Evolutionary conservation across 2,797 vertebrate genomes (phyloP).

Genomic region (Sebastes variabilis): DNA sequence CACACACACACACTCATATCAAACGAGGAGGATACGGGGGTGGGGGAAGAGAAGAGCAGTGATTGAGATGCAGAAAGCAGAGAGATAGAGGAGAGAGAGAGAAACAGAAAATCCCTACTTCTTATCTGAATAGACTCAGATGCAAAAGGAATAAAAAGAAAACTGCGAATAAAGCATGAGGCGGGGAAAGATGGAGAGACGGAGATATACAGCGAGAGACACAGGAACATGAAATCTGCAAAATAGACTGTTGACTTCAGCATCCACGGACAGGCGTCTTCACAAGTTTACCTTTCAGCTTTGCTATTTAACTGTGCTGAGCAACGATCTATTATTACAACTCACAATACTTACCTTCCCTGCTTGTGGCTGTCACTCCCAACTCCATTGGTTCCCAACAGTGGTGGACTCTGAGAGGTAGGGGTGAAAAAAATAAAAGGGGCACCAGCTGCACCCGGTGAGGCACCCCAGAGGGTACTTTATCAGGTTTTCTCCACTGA

Average conservation of each 20-base stretch:
- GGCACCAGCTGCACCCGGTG: too few species aligned
- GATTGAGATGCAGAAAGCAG: conserved; percentile 54
- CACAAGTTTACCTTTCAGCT: not conserved
- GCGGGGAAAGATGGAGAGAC: not conserved
- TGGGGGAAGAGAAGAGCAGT: not conserved
- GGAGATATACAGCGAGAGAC: conserved; percentile 11
- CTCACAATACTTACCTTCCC: not conserved
- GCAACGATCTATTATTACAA: not conserved
- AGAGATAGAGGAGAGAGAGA: not conserved
- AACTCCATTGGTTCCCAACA: not conserved
- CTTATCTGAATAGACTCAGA: conserved; percentile 36
- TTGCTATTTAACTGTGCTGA: not conserved
- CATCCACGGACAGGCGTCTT: not conserved
- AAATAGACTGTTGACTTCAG: conserved; percentile 8
- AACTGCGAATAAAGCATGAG: conserved; percentile 8
- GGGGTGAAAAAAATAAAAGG: too few species aligned
- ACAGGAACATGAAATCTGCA: not conserved
- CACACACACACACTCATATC: not conserved
- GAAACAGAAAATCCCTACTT: conserved; percentile 10
- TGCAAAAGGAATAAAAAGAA: conserved; percentile 10
- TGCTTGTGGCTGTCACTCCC: not conserved
- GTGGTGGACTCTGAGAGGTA: too few species aligned
- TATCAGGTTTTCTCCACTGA: too few species aligned
- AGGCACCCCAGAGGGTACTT: too few species aligned
- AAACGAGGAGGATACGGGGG: not conserved